phyloP scores from a whole-genome alignment of 2,113 vertebrate species.

The Bujurquina vittata region DNA sequence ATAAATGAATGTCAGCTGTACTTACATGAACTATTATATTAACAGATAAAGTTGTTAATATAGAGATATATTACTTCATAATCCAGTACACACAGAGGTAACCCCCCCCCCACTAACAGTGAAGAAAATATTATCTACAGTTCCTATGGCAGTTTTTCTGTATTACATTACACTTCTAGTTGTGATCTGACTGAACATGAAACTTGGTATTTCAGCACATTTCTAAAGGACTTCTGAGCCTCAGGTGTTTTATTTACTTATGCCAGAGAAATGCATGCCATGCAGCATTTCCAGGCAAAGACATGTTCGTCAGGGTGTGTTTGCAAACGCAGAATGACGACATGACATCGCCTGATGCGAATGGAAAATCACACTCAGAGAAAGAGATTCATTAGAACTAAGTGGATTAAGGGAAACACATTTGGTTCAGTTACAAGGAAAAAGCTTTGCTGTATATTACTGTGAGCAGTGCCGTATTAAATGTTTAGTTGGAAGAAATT shows the following conservation, averaged over 20 bases:
- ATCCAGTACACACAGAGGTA: background rate
- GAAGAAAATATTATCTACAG: background rate
- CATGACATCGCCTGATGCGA: background rate
- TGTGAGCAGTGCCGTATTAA: background rate
- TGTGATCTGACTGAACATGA: background rate
- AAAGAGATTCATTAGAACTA: background rate
- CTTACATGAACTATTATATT: slow-evolving; percentile 1
- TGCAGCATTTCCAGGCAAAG: slow-evolving; percentile 23
- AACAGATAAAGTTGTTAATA: slow-evolving; percentile 21
- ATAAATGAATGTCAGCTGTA: slow-evolving; percentile 4
- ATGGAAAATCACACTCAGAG: background rate
- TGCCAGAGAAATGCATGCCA: slow-evolving; percentile 9
- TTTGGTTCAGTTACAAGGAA: background rate
- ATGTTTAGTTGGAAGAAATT: background rate
- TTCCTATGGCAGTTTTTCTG: background rate
- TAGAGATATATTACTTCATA: slow-evolving; percentile 3
- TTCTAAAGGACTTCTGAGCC: background rate
- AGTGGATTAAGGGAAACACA: background rate
- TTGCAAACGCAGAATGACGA: slow-evolving; percentile 2
- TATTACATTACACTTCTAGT: background rate
- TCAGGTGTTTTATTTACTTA: slow-evolving; percentile 26
- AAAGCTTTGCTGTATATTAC: background rate
- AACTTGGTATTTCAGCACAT: background rate
- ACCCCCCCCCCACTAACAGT: background rate
- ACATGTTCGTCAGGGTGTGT: slow-evolving; percentile 43